Conservation (phyloP, 1,140 invertebrate genomes). For the Macrobrachium nipponense region DNA sequence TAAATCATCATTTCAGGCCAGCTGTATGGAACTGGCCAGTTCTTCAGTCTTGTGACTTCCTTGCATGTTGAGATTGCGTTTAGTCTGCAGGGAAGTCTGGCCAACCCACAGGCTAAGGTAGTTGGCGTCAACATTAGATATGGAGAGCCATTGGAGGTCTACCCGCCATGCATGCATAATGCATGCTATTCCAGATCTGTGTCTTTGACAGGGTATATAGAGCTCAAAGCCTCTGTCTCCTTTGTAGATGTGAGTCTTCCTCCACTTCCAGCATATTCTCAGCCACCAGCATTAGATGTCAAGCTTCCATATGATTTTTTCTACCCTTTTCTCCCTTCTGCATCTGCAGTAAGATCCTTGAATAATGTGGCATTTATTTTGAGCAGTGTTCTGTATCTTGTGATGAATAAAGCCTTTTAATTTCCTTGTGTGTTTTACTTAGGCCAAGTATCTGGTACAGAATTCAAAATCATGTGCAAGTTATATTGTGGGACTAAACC, state of each 20-base stretch:
- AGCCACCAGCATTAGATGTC: slow-evolving; percentile 75
- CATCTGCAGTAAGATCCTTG: no score
- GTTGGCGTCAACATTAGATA: slow-evolving; percentile 49
- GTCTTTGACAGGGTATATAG: slow-evolving; percentile 9
- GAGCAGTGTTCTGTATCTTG: no score
- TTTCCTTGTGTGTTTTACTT: no score
- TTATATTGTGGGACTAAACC: no score
- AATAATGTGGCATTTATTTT: no score
- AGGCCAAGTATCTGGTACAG: no score
- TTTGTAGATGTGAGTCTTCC: slow-evolving; percentile 74
- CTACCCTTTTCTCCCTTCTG: slow-evolving; percentile 74
- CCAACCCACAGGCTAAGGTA: slow-evolving; percentile 56
- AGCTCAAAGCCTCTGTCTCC: slow-evolving; percentile 68
- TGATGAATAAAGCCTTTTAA: no score
- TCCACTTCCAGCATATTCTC: slow-evolving; percentile 72
- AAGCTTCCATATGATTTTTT: slow-evolving; percentile 79
- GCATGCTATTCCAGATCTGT: background rate
- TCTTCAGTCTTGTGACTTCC: slow-evolving; percentile 31
- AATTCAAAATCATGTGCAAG: background rate
- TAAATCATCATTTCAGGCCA: slow-evolving; percentile 18
- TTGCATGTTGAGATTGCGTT: slow-evolving; percentile 41
- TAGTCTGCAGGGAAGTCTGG: slow-evolving; percentile 34
- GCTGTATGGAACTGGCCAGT: background rate
- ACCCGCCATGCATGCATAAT: background rate
- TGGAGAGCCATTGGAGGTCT: slow-evolving; percentile 14